Evolutionary conservation across 2,113 vertebrate species (phyloP).

Genomic region (Pyxicephalus adspersus): DNA sequence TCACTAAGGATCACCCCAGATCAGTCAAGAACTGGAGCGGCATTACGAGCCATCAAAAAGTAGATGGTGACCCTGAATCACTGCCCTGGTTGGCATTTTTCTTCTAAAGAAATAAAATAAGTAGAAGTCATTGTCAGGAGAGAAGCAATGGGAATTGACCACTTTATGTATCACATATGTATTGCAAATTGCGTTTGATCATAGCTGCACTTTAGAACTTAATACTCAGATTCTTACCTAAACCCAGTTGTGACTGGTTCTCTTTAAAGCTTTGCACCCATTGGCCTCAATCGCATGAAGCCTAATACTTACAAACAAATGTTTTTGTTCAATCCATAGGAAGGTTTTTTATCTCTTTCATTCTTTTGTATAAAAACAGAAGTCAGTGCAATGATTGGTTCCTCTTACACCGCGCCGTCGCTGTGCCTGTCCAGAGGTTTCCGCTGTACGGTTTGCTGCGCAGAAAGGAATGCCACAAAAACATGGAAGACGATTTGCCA

Average conservation of each 20-base stretch:
- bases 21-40: too few species aligned
- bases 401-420: constrained; percentile 83
- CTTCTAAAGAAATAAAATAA: too few species aligned
- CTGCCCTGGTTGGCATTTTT: too few species aligned
- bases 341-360: background rate
- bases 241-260: too few species aligned
- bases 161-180: too few species aligned
- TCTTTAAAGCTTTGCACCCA: background rate
- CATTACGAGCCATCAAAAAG: too few species aligned
- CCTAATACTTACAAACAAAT: background rate
- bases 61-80: too few species aligned
- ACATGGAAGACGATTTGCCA: constrained; percentile 93
- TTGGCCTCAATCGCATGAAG: background rate
- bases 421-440: constrained; percentile 79
- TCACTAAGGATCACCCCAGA: too few species aligned
- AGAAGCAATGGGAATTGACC: too few species aligned
- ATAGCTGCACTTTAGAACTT: background rate
- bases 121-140: too few species aligned
- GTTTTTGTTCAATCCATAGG: too few species aligned
- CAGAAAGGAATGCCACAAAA: constrained; percentile 82
- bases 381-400: background rate
- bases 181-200: too few species aligned
- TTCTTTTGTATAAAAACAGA: constrained; percentile 5
- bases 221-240: background rate
- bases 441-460: constrained; percentile 80